phyloP scores from a whole-genome alignment of 2,888 invertebrate genomes.

The Kryphioiulus occultus region DNA sequence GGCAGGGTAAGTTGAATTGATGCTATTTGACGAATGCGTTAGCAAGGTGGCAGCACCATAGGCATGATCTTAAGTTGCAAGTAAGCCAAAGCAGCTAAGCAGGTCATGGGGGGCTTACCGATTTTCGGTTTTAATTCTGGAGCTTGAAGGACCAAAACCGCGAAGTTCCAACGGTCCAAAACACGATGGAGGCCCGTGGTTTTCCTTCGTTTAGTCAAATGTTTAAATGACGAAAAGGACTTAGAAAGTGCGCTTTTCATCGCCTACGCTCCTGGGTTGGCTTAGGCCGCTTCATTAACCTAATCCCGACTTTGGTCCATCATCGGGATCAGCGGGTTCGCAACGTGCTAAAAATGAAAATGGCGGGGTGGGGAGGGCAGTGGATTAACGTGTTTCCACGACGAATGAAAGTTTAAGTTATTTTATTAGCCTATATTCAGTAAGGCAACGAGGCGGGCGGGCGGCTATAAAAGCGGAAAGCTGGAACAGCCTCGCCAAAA shows the following conservation, averaged over 20 bases:
- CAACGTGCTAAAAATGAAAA: background rate
- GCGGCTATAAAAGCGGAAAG: background rate
- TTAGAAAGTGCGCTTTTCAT: background rate
- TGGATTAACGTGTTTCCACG: background rate
- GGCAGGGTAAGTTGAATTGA: too few species aligned
- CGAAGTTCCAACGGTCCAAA: background rate
- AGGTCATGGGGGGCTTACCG: too few species aligned
- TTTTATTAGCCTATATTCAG: background rate
- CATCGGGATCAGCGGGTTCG: background rate
- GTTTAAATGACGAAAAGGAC: background rate
- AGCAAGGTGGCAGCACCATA: too few species aligned
- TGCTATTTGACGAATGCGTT: too few species aligned
- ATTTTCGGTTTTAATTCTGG: too few species aligned
- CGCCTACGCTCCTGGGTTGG: background rate
- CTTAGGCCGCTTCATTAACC: background rate
- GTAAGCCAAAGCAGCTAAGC: too few species aligned
- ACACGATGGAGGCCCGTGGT: background rate
- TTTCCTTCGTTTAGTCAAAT: background rate
- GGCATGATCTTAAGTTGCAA: too few species aligned
- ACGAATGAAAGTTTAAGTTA: background rate
- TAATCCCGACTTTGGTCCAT: background rate
- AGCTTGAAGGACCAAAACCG: background rate
- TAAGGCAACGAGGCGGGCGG: background rate
- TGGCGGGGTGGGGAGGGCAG: background rate
- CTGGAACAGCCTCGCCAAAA: background rate